Percentiles rank a stretch among this genome's conserved stretches.
phyloP scores from a whole-genome alignment of 2,113 vertebrate genomes.

The Apodemus speciosus region DNA sequence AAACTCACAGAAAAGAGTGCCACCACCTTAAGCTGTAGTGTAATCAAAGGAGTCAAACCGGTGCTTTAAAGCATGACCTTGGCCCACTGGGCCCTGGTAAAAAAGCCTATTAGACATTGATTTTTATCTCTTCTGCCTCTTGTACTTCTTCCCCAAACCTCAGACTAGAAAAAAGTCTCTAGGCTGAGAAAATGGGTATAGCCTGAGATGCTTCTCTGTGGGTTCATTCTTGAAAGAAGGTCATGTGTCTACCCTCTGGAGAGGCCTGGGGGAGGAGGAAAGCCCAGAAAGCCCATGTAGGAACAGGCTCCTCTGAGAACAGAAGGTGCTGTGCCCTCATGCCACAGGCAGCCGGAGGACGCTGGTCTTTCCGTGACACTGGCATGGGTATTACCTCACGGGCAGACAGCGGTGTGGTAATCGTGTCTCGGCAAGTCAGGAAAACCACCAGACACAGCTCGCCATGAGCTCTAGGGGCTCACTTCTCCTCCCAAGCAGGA shows the following conservation, averaged over 20 bases:
- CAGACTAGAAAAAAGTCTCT: not conserved
- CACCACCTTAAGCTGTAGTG: not conserved
- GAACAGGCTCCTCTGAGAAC: not conserved
- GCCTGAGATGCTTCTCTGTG: not conserved
- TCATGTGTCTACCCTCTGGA: not conserved
- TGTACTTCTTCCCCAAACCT: not conserved
- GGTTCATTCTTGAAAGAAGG: not conserved
- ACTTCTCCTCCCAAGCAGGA: not conserved
- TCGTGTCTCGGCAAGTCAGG: not conserved
- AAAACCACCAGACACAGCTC: not conserved
- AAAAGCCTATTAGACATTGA: not conserved
- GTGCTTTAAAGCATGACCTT: not conserved
- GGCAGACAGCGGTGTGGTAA: not conserved
- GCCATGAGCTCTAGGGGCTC: not conserved
- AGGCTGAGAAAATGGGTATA: not conserved
- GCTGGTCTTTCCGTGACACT: not conserved
- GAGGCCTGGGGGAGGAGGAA: not conserved
- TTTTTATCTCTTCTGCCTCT: not conserved
- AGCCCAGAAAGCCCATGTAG: accelerated
- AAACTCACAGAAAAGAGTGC: not conserved
- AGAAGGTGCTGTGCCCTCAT: not conserved
- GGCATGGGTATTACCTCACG: not conserved
- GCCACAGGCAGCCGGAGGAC: not conserved
- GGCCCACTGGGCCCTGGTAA: not conserved
- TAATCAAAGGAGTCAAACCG: not conserved